phyloP scores from a whole-genome alignment of 1,140 invertebrate species.

The Lineus longissimus region DNA sequence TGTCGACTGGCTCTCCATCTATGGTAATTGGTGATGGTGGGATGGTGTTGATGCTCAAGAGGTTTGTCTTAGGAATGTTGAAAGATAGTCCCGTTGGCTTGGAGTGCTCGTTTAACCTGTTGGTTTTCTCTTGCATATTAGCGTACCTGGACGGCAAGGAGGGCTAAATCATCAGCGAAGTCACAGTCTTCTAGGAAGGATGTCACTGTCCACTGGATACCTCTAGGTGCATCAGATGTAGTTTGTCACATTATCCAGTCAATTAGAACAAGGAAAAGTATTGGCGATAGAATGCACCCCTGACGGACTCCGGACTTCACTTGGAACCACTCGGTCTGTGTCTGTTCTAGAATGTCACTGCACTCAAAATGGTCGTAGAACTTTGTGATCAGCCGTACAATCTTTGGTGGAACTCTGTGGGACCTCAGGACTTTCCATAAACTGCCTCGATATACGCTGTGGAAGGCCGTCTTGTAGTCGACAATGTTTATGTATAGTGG shows the following conservation, averaged over 20 bases:
- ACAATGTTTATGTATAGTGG: slow-evolving; percentile 14
- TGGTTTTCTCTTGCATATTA: neutral
- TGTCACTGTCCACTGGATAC: neutral
- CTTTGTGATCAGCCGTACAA: slow-evolving; percentile 15
- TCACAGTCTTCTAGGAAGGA: neutral
- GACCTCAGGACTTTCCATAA: slow-evolving; percentile 15
- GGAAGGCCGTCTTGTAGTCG: slow-evolving; percentile 21
- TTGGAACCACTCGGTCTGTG: slow-evolving; percentile 15
- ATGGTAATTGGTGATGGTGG: too few relatives aligned
- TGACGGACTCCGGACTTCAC: slow-evolving; percentile 12
- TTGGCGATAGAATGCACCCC: neutral
- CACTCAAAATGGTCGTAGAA: slow-evolving; percentile 10
- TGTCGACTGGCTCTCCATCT: neutral
- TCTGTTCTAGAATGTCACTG: slow-evolving; percentile 6
- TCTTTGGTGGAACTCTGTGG: slow-evolving; percentile 18
- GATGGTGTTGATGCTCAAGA: neutral
- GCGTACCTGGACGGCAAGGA: neutral
- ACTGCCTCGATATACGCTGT: slow-evolving; percentile 17
- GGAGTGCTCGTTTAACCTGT: neutral
- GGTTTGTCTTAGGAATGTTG: neutral
- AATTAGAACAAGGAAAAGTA: neutral
- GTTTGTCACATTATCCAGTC: neutral
- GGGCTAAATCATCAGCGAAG: neutral
- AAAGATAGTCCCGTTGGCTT: neutral
- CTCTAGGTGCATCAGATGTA: neutral